Percentiles rank a stretch among this genome's conserved stretches.
Evolutionary conservation across 2,113 vertebrate species (phyloP).

Genomic region (Silurus glanis): DNA sequence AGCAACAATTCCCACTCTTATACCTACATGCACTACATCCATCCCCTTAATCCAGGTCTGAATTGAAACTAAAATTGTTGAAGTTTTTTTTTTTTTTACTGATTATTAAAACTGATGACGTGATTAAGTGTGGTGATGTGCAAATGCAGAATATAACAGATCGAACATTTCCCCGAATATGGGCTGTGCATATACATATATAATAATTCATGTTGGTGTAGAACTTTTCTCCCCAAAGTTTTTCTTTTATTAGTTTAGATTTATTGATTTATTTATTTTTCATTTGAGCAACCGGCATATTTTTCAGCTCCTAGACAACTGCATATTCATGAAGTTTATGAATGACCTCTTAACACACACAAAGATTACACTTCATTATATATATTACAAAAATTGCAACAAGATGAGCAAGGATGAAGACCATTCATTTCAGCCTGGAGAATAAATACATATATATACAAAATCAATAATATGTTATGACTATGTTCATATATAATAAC

Average conservation of each 20-base stretch:
- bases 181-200: too few species aligned
- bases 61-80: not conserved
- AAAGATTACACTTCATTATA: not conserved
- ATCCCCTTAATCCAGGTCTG: not conserved
- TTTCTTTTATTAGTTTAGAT: too few species aligned
- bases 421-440: not conserved
- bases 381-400: not conserved
- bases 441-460: not conserved
- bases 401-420: not conserved
- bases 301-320: not conserved
- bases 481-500: not conserved
- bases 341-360: not conserved
- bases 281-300: not conserved
- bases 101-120: not conserved
- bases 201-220: too few species aligned
- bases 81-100: not conserved
- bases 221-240: too few species aligned
- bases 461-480: not conserved
- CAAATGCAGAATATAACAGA: too few species aligned
- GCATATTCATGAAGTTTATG: conserved; percentile 6
- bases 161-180: too few species aligned
- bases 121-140: not conserved
- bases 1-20: not conserved
- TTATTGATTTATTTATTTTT: not conserved
- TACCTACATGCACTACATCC: too few species aligned